Percentiles rank a stretch among this genome's conserved stretches.
phyloP scores from a whole-genome alignment of 1,140 invertebrate species.

The Cotesia vestalis region DNA sequence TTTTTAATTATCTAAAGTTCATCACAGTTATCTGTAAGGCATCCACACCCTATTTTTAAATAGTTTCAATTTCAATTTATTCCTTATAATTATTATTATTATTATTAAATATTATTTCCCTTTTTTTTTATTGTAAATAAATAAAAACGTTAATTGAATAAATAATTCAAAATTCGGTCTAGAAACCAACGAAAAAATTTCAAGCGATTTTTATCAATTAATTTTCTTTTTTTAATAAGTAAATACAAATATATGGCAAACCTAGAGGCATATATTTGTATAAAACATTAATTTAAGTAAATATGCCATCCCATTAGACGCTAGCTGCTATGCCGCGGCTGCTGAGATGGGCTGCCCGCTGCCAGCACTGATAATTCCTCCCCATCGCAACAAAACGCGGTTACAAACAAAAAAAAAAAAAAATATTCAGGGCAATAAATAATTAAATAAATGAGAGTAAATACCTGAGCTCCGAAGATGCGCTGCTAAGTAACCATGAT shows the following conservation, averaged over 20 bases:
- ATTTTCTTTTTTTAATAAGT: no score
- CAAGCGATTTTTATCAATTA: no score
- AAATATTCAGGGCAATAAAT: not conserved
- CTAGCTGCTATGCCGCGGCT: slow-evolving; percentile 62
- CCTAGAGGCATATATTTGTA: slow-evolving; percentile 24
- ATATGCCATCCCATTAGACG: slow-evolving; percentile 54
- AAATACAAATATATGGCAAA: slow-evolving; percentile 2
- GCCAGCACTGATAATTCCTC: slow-evolving; percentile 58
- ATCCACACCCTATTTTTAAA: no score
- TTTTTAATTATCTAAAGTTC: not conserved
- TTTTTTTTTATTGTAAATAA: not conserved
- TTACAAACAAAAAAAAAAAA: not conserved
- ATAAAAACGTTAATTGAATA: not conserved
- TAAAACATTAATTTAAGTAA: slow-evolving; percentile 25
- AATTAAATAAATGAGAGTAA: slow-evolving; percentile 6
- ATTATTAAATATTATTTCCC: not conserved
- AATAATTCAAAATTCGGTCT: no score
- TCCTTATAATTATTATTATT: no score
- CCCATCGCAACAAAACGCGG: slow-evolving; percentile 14
- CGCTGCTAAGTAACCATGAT: not conserved
- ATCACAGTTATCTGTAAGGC: no score
- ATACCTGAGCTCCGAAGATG: slow-evolving; percentile 10
- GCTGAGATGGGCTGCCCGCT: slow-evolving; percentile 60
- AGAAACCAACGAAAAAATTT: no score
- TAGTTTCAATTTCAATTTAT: no score